phyloP scores from a whole-genome alignment of 2,113 vertebrate genomes.

The Sylvicapra grimmia region DNA sequence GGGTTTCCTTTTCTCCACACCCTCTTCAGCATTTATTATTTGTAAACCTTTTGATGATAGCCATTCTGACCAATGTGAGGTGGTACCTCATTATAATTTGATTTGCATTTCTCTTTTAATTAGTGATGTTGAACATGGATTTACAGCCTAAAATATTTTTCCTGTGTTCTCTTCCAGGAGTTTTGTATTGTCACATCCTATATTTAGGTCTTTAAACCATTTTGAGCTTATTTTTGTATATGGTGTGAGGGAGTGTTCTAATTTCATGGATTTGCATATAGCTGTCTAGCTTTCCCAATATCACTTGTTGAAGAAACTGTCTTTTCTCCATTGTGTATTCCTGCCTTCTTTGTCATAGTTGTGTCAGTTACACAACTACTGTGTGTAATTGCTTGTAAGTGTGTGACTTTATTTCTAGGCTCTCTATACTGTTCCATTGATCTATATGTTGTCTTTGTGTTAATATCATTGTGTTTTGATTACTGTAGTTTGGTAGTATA shows the following conservation, averaged over 20 bases:
- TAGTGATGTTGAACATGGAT: neutral
- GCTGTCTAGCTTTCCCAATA: neutral
- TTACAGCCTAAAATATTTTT: neutral
- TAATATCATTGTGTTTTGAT: neutral
- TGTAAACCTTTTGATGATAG: neutral
- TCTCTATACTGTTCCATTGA: neutral
- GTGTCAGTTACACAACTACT: neutral
- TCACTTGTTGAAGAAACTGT: neutral
- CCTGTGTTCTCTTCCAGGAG: neutral
- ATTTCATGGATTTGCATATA: neutral
- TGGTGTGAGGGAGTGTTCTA: neutral
- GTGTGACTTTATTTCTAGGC: neutral
- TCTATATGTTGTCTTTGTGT: neutral
- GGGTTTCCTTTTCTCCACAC: neutral
- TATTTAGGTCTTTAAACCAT: neutral
- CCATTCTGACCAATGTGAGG: neutral
- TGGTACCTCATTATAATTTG: neutral
- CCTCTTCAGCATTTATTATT: neutral
- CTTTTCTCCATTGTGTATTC: neutral
- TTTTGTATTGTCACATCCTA: neutral
- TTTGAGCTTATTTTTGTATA: neutral
- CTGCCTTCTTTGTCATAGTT: neutral
- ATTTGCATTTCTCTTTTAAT: neutral
- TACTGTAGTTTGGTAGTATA: neutral
- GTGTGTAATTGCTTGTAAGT: neutral